These are phyloP conservation scores for Mesembrinibis cayennensis DNA, from an alignment of 2,113 vertebrate species.

Conservation along the genomic window DNA sequence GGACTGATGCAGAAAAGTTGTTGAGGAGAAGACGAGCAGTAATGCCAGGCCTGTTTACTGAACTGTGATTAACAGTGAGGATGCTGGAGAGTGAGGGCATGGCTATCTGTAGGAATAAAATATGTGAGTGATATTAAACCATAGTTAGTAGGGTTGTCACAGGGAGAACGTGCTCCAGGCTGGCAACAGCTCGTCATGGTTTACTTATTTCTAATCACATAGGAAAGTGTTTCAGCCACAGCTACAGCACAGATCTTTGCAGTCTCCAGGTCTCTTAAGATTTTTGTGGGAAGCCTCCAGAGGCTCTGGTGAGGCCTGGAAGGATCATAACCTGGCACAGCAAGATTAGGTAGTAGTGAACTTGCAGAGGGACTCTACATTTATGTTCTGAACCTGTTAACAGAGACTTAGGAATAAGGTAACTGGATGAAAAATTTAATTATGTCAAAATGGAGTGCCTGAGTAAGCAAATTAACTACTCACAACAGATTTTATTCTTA, in stretches of 20 bases:
- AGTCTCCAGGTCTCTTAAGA: background rate
- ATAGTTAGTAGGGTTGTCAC: background rate
- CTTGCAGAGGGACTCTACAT: background rate
- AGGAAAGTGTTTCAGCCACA: background rate
- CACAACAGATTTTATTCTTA: background rate
- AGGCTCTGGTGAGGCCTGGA: background rate
- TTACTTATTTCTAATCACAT: background rate
- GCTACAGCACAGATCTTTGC: background rate
- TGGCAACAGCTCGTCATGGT: background rate
- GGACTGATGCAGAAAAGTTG: background rate
- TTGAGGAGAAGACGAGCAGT: background rate
- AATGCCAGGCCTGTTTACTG: background rate
- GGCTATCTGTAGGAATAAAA: background rate
- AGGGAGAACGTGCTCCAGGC: background rate
- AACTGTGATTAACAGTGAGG: background rate
- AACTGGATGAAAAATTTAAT: background rate
- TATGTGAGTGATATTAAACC: fast-evolving
- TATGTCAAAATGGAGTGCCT: background rate
- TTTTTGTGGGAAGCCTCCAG: background rate
- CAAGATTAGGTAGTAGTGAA: background rate
- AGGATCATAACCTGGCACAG: background rate
- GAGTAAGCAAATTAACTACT: background rate
- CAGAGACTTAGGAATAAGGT: background rate
- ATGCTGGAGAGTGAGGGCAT: background rate
- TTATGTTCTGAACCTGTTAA: background rate